phyloP scores from a whole-genome alignment of 2,888 invertebrate species.

The Coenonympha arcania region DNA sequence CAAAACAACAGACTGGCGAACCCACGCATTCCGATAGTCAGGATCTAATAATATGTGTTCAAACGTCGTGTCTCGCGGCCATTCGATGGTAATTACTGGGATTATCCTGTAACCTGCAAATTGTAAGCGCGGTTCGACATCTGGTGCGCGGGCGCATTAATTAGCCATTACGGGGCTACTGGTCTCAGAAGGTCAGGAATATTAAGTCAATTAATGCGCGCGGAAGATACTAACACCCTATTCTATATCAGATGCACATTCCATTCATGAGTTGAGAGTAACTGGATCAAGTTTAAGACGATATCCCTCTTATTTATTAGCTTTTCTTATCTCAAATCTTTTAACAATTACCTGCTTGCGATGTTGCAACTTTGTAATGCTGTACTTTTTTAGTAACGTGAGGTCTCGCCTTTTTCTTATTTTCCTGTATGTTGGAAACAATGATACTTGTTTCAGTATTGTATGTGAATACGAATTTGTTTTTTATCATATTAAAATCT shows the following conservation, averaged over 20 bases:
- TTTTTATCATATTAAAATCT: too few species aligned
- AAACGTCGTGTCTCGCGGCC: slow-evolving; percentile 16
- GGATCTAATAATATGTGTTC: slow-evolving; percentile 19
- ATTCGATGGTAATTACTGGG: slow-evolving; percentile 25
- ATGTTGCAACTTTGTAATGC: too few species aligned
- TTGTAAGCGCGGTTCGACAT: slow-evolving; percentile 38
- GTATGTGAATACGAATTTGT: too few species aligned
- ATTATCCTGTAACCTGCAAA: slow-evolving; percentile 23
- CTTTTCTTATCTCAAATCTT: too few species aligned
- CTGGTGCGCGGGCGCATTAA: slow-evolving; percentile 53
- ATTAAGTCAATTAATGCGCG: slow-evolving; percentile 22
- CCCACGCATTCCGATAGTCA: slow-evolving; percentile 14
- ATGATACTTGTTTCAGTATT: too few species aligned
- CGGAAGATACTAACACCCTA: slow-evolving; percentile 7
- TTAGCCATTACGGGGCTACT: slow-evolving; percentile 50
- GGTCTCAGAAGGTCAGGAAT: slow-evolving; percentile 46
- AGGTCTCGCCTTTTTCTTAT: too few species aligned
- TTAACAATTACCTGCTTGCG: too few species aligned
- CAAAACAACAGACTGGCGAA: slow-evolving; percentile 9
- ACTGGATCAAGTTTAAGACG: not conserved
- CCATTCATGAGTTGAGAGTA: slow-evolving; percentile 1
- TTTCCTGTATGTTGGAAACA: too few species aligned
- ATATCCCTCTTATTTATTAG: too few species aligned
- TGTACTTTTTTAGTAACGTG: too few species aligned
- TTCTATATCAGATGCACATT: slow-evolving; percentile 10